These are phyloP conservation scores for Drosophila demipolita DNA, from an alignment of 2,888 invertebrate genomes.

Conservation along the genomic window DNA sequence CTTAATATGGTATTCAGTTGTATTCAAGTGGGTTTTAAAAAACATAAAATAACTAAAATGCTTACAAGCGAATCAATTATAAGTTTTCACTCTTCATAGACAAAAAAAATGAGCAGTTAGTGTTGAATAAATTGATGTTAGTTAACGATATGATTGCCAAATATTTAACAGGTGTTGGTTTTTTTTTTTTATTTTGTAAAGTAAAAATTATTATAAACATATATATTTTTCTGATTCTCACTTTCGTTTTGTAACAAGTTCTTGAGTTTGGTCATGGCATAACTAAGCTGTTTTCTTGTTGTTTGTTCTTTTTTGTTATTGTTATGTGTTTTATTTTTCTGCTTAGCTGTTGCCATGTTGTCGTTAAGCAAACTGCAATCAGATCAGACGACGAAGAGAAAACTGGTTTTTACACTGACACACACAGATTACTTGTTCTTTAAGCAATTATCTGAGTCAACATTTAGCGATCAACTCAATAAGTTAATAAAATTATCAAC, in stretches of 20 bases:
- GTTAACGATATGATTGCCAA: not conserved
- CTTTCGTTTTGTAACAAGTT: slow-evolving; percentile 60
- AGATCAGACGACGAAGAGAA: slow-evolving; percentile 44
- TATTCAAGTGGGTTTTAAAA: not conserved
- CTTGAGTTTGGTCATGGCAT: slow-evolving; percentile 53
- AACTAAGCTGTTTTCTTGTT: slow-evolving; percentile 39
- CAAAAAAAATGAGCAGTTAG: not conserved
- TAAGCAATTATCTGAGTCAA: slow-evolving; percentile 41
- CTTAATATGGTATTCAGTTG: slow-evolving; percentile 23
- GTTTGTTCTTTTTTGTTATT: not conserved
- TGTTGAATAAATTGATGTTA: not conserved
- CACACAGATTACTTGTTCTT: slow-evolving; percentile 29
- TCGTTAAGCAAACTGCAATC: slow-evolving; percentile 54
- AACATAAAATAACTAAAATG: slow-evolving; percentile 10
- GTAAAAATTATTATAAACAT: not conserved
- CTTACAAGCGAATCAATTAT: not conserved
- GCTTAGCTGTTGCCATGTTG: slow-evolving; percentile 24
- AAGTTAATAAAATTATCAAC: slow-evolving; percentile 38
- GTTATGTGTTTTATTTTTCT: not conserved
- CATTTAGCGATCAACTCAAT: slow-evolving; percentile 28
- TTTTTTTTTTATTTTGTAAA: slow-evolving; percentile 1
- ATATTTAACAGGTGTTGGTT: not conserved
- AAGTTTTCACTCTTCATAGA: slow-evolving; percentile 34
- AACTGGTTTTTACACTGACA: slow-evolving; percentile 42
- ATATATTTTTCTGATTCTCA: slow-evolving; percentile 12